These are phyloP conservation scores for Heliconius hortense DNA, from an alignment of 2,888 invertebrate species.

Conservation along the genomic window DNA sequence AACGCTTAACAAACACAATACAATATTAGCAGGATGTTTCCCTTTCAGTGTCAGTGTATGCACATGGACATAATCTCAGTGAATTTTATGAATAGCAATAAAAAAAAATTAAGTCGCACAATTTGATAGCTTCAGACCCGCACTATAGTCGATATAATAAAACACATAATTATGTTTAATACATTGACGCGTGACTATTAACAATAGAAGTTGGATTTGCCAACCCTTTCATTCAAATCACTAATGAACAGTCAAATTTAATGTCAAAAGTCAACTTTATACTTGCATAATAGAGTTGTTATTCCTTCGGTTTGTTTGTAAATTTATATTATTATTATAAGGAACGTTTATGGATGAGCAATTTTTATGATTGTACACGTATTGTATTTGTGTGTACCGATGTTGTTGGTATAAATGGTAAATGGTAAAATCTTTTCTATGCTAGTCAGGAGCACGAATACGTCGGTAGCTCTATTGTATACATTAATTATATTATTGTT, in stretches of 20 bases:
- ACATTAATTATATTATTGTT: conserved; percentile 36
- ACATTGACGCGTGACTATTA: conserved; percentile 76
- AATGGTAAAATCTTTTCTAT: conserved; percentile 51
- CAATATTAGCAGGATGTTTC: neutral
- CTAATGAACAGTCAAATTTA: conserved; percentile 66
- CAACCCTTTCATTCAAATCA: conserved; percentile 76
- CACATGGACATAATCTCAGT: conserved; percentile 7
- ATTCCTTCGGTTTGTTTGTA: conserved; percentile 41
- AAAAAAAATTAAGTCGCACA: conserved; percentile 27
- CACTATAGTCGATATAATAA: conserved; percentile 74
- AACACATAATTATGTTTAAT: conserved; percentile 69
- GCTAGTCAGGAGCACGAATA: conserved; percentile 48
- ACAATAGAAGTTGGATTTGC: conserved; percentile 80
- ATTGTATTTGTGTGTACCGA: conserved; percentile 62
- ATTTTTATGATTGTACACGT: conserved; percentile 73
- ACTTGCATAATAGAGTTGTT: conserved; percentile 43
- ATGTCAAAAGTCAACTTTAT: conserved; percentile 48
- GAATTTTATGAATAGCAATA: conserved; percentile 18
- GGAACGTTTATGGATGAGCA: conserved; percentile 74
- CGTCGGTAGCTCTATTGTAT: conserved; percentile 31
- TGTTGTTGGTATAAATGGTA: conserved; percentile 51
- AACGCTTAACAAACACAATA: neutral
- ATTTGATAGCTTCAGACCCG: conserved; percentile 44
- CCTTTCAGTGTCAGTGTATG: neutral
- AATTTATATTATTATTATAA: conserved; percentile 72